phyloP scores from a whole-genome alignment of 2,113 vertebrate species.

The Silurus meridionalis region DNA sequence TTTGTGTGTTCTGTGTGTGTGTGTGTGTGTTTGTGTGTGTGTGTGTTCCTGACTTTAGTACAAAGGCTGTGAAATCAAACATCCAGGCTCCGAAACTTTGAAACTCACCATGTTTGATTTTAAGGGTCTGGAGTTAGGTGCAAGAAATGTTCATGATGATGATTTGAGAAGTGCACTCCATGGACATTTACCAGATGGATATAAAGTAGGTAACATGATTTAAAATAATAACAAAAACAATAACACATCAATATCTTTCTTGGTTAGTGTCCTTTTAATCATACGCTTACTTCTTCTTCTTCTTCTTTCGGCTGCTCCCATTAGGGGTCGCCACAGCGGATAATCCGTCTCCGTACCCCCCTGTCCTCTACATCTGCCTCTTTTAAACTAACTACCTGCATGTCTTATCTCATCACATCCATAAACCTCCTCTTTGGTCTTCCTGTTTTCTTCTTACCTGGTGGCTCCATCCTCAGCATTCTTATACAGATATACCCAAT shows the following conservation, averaged over 20 bases:
- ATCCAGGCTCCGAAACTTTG: background rate
- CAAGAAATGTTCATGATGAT: background rate
- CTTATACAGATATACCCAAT: no score
- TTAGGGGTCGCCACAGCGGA: no score
- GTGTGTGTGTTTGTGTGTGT: no score
- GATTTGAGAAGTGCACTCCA: background rate
- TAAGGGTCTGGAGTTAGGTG: background rate
- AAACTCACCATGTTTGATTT: background rate
- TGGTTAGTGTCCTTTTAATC: background rate
- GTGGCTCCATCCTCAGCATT: no score
- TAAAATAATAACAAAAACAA: background rate
- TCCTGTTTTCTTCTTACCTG: no score
- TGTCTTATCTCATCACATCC: no score
- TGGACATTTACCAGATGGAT: background rate
- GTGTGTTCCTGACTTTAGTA: background rate
- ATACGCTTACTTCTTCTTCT: background rate
- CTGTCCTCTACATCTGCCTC: no score
- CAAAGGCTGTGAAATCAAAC: background rate
- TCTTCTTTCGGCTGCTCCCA: no score
- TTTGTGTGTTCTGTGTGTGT: no score
- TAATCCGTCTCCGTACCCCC: no score
- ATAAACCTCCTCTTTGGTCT: no score
- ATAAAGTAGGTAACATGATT: background rate
- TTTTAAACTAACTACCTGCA: no score
- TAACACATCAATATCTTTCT: background rate